These are phyloP conservation scores for Muscicapa adusta DNA, from an alignment of 2,113 vertebrate genomes.

Conservation along the genomic window DNA sequence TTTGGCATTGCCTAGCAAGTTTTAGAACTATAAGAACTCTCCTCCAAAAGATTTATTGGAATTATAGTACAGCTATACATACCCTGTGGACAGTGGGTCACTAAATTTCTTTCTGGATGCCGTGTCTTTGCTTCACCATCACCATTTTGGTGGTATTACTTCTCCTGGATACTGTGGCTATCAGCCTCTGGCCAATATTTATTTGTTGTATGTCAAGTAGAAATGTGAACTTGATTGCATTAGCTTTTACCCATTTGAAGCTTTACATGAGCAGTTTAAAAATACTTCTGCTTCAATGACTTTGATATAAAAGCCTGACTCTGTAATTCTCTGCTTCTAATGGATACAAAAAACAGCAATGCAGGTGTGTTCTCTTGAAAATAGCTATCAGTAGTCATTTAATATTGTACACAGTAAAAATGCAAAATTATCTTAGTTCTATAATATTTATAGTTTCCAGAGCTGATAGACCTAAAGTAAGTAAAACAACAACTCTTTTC, in stretches of 20 bases:
- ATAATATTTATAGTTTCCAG: background rate
- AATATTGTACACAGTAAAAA: background rate
- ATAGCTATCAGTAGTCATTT: background rate
- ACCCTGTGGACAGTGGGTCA: background rate
- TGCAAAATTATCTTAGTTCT: background rate
- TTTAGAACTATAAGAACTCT: background rate
- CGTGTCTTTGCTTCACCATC: background rate
- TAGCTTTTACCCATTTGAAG: background rate
- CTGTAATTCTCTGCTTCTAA: background rate
- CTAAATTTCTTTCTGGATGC: background rate
- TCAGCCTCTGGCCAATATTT: background rate
- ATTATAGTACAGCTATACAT: background rate
- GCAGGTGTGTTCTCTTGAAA: background rate
- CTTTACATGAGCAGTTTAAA: conserved; percentile 24
- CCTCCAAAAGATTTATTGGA: background rate
- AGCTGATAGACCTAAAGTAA: background rate
- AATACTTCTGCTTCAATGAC: conserved; percentile 9
- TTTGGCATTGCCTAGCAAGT: background rate
- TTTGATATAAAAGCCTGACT: background rate
- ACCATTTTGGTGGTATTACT: background rate
- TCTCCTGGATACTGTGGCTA: background rate
- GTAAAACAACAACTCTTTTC: background rate
- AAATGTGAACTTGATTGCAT: background rate
- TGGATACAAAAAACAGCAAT: background rate
- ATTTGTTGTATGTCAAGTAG: background rate